Evolutionary conservation across 2,888 invertebrate species (phyloP).

Genomic region (Hartigia nigra): DNA sequence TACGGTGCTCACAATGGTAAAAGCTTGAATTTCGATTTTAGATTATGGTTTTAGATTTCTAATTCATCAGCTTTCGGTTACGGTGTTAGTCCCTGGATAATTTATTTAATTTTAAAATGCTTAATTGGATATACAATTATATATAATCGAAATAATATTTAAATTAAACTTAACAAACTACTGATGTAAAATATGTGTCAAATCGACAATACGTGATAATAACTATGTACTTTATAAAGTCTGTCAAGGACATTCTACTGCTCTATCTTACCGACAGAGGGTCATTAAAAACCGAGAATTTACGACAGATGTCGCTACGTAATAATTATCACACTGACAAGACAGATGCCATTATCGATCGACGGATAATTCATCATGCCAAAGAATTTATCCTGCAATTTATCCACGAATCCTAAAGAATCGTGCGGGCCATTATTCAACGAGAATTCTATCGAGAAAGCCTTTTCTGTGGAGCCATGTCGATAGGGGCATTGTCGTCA

Average conservation of each 20-base stretch:
- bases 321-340: neutral
- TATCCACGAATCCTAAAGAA: neutral
- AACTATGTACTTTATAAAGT: neutral
- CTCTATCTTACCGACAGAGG: neutral
- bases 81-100: too few species aligned
- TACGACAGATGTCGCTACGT: neutral
- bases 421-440: neutral
- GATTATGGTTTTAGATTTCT: too few species aligned
- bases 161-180: neutral
- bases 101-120: neutral
- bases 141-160: neutral
- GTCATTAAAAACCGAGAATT: neutral
- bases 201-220: neutral
- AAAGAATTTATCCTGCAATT: neutral
- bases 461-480: neutral
- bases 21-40: too few species aligned
- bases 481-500: neutral
- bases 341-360: neutral
- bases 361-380: neutral
- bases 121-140: neutral
- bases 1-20: too few species aligned
- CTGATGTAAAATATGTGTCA: neutral
- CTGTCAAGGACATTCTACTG: neutral
- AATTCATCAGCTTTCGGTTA: too few species aligned
- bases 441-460: neutral